phyloP scores from a whole-genome alignment of 1,140 invertebrate species.

The Cepaea nemoralis region DNA sequence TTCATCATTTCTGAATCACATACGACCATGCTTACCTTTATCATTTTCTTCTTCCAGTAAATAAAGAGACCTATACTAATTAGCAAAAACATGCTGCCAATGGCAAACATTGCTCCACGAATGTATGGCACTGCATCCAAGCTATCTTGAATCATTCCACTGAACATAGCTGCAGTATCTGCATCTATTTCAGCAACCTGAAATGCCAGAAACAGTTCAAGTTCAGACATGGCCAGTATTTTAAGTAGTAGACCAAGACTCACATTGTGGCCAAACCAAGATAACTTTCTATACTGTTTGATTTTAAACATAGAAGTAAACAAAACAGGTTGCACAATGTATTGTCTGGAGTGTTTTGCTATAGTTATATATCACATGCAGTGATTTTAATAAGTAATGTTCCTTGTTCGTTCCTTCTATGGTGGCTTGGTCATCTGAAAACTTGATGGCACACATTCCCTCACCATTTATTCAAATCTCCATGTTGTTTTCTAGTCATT shows the following conservation, averaged over 20 bases:
- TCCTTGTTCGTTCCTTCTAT: no score
- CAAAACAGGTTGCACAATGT: neutral
- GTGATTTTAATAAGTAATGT: no score
- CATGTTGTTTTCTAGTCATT: no score
- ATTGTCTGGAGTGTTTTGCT: no score
- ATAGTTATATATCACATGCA: no score
- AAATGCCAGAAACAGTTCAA: neutral
- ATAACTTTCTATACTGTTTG: neutral
- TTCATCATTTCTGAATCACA: neutral
- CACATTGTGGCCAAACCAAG: neutral
- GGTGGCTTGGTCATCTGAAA: no score
- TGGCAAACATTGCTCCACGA: neutral
- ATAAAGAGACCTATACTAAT: neutral
- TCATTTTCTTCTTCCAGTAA: slow-evolving; percentile 3
- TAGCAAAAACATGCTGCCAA: neutral
- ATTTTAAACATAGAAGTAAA: neutral
- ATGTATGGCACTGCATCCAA: slow-evolving; percentile 2
- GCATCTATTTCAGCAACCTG: neutral
- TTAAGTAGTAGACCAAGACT: neutral
- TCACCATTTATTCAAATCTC: no score
- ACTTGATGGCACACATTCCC: no score
- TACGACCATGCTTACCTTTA: neutral
- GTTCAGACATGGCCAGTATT: no score
- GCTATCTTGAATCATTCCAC: neutral
- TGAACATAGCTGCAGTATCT: neutral